Base-by-base conservation (phyloP, 1,140 invertebrate genomes). In the Drosophila pruinosa region DNA sequence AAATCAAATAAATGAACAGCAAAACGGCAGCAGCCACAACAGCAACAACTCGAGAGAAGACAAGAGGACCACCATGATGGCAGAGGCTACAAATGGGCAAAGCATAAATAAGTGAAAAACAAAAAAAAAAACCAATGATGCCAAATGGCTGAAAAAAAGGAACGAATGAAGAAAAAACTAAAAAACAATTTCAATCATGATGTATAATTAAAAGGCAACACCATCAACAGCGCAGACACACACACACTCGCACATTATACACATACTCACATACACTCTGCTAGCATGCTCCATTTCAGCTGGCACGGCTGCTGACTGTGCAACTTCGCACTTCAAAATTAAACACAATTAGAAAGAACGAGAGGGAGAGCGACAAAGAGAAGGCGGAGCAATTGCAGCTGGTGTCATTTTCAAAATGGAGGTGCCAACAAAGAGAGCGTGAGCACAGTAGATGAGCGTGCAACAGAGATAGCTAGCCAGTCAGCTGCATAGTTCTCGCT, bases 401-500 rank as follows among this genome's bases (percentile, higher is more conserved):
- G 73, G 78, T 77, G 78, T 81, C 67, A 85, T 74, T 85, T 90
- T 90, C 89, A 90, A 90, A 90, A 90, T 90, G 89, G 89, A 90
- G 89, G 75, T 74, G 85, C 83, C 59, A 86, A 88, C 65, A 63
- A 64, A 53, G 45, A 57, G 57, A 64, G 58, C 14, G 36, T 22
- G 10, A 15, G 31, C 12, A 12, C 4, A 15, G 17, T 17, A 17
- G 15, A 15, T 10, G 19, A 0, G 19, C 48, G 73, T 68, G 54
- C n/a, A 54, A 52, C 45, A 72, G 39, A 67, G 78, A 59, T 47
- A 71, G 65, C 45, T 43, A n/a, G 43, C 3, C 6, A 24, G 48
- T 15, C 45, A 26, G 28, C 48, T 45, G 19, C n/a, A n/a, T 10
- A 4, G 28, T 21, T 39, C 62, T 48, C 45, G 15, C 58, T 62